These are phyloP conservation scores for Hyles lineata DNA, from an alignment of 2,888 invertebrate species.

Conservation along the genomic window DNA sequence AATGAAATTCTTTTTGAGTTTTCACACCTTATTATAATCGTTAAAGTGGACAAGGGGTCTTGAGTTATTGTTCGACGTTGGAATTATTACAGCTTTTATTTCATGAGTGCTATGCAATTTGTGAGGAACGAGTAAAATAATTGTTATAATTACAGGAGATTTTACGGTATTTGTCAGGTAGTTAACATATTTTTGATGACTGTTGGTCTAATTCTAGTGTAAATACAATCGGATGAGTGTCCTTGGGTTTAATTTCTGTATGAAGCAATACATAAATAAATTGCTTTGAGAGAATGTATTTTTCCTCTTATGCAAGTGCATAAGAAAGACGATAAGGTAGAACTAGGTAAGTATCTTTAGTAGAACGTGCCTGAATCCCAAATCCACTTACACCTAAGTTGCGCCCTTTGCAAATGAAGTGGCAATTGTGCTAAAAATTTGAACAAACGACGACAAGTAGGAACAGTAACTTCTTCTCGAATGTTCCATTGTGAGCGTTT, in stretches of 20 bases:
- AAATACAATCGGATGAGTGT: no score
- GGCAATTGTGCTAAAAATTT: conserved; percentile 22
- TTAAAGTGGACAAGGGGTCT: conserved; percentile 19
- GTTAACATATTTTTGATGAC: no score
- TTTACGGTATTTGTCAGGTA: no score
- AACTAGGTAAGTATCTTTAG: neutral
- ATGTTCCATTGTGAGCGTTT: conserved; percentile 18
- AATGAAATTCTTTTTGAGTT: conserved; percentile 23
- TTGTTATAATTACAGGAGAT: neutral
- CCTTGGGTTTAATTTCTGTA: no score
- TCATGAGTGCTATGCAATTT: neutral
- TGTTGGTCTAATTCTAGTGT: no score
- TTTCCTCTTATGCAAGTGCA: no score
- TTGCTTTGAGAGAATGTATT: no score
- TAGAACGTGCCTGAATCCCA: neutral
- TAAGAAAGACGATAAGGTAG: no score
- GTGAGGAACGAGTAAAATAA: neutral
- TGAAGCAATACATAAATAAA: no score
- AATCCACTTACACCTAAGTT: conserved; percentile 1
- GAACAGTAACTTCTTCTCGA: conserved; percentile 9
- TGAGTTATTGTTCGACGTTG: conserved; percentile 6
- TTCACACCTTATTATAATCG: conserved; percentile 22
- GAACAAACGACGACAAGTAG: conserved; percentile 22
- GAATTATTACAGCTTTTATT: conserved; percentile 2
- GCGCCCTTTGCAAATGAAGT: conserved; percentile 16